These are phyloP conservation scores for Gallinago media DNA, from an alignment of 2,113 vertebrate genomes.

Conservation along the genomic window DNA sequence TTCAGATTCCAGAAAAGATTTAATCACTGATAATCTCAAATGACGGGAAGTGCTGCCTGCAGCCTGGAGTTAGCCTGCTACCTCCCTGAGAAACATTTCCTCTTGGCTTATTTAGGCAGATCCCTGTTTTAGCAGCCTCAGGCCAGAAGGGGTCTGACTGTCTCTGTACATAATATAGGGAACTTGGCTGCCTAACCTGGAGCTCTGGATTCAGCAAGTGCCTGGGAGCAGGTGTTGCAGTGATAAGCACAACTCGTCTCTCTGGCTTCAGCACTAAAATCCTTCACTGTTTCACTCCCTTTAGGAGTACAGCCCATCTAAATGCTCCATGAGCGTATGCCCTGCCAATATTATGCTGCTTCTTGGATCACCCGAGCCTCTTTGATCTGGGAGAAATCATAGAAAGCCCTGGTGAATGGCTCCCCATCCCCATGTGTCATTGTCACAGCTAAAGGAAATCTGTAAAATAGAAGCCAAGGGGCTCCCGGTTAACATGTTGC, in stretches of 20 bases:
- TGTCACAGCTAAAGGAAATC: background rate
- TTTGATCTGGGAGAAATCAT: background rate
- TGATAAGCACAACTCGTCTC: background rate
- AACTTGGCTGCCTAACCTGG: background rate
- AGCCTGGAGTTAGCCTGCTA: background rate
- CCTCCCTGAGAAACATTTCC: background rate
- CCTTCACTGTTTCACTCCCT: background rate
- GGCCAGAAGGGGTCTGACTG: background rate
- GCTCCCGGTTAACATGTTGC: background rate
- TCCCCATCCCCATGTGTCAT: background rate
- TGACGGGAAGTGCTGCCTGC: background rate
- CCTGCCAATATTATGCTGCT: background rate
- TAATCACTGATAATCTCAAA: background rate
- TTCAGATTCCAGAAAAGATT: background rate
- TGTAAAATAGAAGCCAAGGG: background rate
- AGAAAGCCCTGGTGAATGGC: background rate
- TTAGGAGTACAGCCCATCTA: background rate
- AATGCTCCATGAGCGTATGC: background rate
- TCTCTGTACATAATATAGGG: background rate
- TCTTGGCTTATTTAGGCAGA: background rate
- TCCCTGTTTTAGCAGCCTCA: background rate
- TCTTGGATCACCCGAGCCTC: background rate
- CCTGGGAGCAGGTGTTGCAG: constrained; percentile 15
- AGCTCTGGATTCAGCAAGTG: background rate
- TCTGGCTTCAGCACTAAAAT: background rate